Conservation (phyloP, 2,888 invertebrate species). For the Nephrotoma flavescens region DNA sequence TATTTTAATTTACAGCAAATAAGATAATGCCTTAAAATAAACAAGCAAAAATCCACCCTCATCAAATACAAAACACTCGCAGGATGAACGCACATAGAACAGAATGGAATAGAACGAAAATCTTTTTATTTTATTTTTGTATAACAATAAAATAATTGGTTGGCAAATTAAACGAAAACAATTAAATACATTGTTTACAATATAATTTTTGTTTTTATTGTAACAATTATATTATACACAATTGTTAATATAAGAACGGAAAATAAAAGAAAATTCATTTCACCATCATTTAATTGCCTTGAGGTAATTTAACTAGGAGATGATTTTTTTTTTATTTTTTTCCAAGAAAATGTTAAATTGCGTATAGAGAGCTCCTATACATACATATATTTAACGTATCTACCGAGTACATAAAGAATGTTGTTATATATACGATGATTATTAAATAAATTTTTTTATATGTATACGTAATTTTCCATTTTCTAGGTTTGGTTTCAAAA, state of each 20-base stretch:
- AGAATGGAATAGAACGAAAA: neutral
- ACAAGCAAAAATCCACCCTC: neutral
- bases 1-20: neutral
- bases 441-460: neutral
- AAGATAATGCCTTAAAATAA: neutral
- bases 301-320: neutral
- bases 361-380: neutral
- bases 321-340: neutral
- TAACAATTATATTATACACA: neutral
- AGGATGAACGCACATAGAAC: neutral
- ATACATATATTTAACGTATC: neutral
- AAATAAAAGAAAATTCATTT: neutral
- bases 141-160: neutral
- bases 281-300: neutral
- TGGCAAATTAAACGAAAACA: neutral
- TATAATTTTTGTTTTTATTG: neutral
- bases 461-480: neutral
- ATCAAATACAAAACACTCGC: neutral
- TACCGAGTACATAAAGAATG: neutral
- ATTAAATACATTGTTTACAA: neutral
- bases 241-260: neutral
- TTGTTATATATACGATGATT: neutral
- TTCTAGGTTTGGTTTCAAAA: slow-evolving; percentile 86
- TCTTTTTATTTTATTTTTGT: neutral
- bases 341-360: neutral